Percentiles rank a stretch among this genome's conserved stretches.
Conservation (phyloP, 2,888 invertebrate genomes). For the Oscheius sp. region DNA sequence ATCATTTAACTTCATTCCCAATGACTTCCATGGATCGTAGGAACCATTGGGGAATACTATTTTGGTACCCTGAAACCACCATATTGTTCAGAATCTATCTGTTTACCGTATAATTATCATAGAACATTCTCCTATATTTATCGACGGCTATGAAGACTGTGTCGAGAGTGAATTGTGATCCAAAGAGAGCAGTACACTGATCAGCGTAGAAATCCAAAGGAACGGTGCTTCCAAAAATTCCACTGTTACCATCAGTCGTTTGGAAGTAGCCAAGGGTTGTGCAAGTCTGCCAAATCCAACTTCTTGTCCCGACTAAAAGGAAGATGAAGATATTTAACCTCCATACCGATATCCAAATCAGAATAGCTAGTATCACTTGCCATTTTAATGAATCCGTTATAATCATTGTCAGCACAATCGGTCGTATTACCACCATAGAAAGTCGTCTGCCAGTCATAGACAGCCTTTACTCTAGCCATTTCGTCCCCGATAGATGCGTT, state of each 20-base stretch:
- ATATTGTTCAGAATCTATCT: not conserved
- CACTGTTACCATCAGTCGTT: conserved; percentile 77
- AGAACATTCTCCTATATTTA: conserved; percentile 37
- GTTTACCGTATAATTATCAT: conserved; percentile 24
- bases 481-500: conserved; percentile 36
- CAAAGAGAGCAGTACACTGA: conserved; percentile 49
- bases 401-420: conserved; percentile 44
- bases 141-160: conserved; percentile 37
- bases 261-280: conserved; percentile 95
- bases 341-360: conserved; percentile 39
- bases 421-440: conserved; percentile 15
- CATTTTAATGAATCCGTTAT: conserved; percentile 35
- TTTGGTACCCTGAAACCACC: conserved; percentile 43
- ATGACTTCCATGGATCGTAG: conserved; percentile 49
- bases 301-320: no score
- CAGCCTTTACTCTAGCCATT: conserved; percentile 35
- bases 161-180: conserved; percentile 38
- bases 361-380: conserved; percentile 38
- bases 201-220: conserved; percentile 50
- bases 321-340: no score
- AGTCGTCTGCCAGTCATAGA: conserved; percentile 36
- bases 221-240: conserved; percentile 54
- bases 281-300: conserved; percentile 94
- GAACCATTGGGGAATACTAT: conserved; percentile 53
- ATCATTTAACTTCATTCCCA: conserved; percentile 34